phyloP scores from a whole-genome alignment of 1,140 invertebrate species.

The Tetramorium simillimum region DNA sequence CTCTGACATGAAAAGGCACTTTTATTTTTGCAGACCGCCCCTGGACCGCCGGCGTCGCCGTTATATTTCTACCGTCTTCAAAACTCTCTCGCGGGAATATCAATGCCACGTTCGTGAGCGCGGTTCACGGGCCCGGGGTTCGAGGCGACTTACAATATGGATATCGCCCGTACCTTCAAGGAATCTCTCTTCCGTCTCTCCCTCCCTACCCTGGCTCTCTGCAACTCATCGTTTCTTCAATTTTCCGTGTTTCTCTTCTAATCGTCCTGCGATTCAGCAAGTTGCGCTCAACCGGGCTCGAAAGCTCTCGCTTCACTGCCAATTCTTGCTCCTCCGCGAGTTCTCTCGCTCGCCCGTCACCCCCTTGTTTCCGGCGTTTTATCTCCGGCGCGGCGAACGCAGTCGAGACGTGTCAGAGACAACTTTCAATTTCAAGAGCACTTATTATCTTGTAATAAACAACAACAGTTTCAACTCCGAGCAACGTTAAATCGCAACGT shows the following conservation, averaged over 20 bases:
- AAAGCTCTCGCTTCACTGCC: not conserved
- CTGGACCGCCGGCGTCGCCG: not conserved
- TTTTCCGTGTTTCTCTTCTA: constrained; percentile 39
- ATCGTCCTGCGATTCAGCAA: constrained; percentile 34
- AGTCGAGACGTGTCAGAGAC: not conserved
- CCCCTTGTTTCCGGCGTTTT: constrained; percentile 3
- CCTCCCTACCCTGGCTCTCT: not conserved
- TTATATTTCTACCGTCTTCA: constrained; percentile 33
- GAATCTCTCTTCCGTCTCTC: not conserved
- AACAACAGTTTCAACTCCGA: not conserved
- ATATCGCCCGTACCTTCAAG: constrained; percentile 33
- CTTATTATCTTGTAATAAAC: not conserved
- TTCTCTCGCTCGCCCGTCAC: not conserved
- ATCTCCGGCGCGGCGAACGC: not conserved
- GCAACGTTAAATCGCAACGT: not conserved
- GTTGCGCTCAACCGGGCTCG: not conserved
- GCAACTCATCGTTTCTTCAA: not conserved
- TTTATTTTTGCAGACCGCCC: constrained; percentile 51
- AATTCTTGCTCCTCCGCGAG: not conserved
- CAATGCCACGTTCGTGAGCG: constrained; percentile 37
- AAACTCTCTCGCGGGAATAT: constrained; percentile 40
- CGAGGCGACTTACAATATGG: constrained; percentile 28
- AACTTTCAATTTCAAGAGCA: not conserved
- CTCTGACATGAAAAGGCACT: constrained; percentile 57
- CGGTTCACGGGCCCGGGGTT: not conserved